Evolutionary conservation across 2,888 invertebrate species (phyloP), one percentile per base, ranked within the genome.

Genomic region (Agrenia bidenticulata): DNA sequence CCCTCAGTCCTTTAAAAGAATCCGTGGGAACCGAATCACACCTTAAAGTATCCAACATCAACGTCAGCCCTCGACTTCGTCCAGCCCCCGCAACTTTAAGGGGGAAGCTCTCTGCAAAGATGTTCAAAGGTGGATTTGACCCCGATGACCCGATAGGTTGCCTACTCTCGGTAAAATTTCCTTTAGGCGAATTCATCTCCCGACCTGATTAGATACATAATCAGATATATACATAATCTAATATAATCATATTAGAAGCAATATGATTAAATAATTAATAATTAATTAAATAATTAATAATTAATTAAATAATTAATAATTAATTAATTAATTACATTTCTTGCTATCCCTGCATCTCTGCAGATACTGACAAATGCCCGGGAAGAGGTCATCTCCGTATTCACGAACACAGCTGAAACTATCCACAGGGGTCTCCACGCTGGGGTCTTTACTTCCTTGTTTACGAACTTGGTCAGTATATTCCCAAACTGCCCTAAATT

Each of bases 11-110:
- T 55, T 73, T 73, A 50, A 75, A 75, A 1, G 72, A 69, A 26
- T 73, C 75, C 1, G 75, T 75, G 1, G 75, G 75, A 1, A 75
- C 66, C 15, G 69, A 49, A 32, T 72, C 75, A 63, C 75, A 75
- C 66, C 73, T 49, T n/a, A 73, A 54, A 2, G 72, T 72, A 51
- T 72, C 73, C n/a, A 75, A 42, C 73, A 75, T 72, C 9, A 75
- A 45, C 4, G 73, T 75, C 21, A 75, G 42, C 11, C 75, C 75
- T 19, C 75, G 59, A 53, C 71, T 71, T 56, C 75, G 63, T 23
- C 75, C 75, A 24, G 75, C 73, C 15, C 75, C 75, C n/a, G 73
- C 64, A 5, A 73, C 75, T 24, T 70, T 65, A 9, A 72, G 64
- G 17, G 75, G 75, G 63, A 73, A 73, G 13, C 49, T 64, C 55